These are phyloP conservation scores for Stigmatopora argus DNA, from an alignment of 2,113 vertebrate species.

Conservation along the genomic window DNA sequence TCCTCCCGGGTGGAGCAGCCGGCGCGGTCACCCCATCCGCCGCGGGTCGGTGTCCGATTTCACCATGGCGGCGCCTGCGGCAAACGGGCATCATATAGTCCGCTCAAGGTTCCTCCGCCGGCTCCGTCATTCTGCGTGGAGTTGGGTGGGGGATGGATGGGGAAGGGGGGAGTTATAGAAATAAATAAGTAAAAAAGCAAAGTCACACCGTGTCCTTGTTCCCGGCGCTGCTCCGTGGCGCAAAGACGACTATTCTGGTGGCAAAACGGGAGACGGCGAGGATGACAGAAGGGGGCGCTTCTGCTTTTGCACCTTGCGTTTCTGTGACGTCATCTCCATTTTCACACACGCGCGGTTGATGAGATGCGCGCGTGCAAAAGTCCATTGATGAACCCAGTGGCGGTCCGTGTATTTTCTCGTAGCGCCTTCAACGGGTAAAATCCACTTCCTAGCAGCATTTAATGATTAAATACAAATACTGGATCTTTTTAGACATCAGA, in stretches of 20 bases:
- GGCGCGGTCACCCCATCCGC: slow-evolving; percentile 68
- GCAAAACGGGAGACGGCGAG: neutral
- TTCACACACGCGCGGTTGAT: neutral
- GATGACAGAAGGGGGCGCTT: neutral
- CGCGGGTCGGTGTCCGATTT: slow-evolving; percentile 59
- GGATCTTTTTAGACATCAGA: no score
- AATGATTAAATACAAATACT: no score
- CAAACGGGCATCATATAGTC: slow-evolving; percentile 55
- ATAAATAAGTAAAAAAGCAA: neutral
- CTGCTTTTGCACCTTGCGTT: neutral
- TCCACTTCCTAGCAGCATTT: no score
- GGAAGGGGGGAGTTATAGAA: no score
- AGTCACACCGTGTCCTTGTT: neutral
- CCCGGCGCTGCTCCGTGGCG: neutral
- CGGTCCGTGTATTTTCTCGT: no score
- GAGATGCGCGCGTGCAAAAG: no score
- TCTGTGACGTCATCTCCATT: neutral
- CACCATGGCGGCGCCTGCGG: slow-evolving; percentile 63
- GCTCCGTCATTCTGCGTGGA: neutral
- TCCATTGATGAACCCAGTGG: no score
- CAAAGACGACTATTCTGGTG: neutral
- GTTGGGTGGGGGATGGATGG: neutral
- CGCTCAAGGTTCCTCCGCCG: neutral
- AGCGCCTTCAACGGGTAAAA: no score
- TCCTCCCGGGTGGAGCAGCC: slow-evolving; percentile 59